Percentiles rank a stretch among this genome's conserved stretches.
phyloP scores from a whole-genome alignment of 2,797 vertebrate genomes.

The Chaetophractus vellerosus region DNA sequence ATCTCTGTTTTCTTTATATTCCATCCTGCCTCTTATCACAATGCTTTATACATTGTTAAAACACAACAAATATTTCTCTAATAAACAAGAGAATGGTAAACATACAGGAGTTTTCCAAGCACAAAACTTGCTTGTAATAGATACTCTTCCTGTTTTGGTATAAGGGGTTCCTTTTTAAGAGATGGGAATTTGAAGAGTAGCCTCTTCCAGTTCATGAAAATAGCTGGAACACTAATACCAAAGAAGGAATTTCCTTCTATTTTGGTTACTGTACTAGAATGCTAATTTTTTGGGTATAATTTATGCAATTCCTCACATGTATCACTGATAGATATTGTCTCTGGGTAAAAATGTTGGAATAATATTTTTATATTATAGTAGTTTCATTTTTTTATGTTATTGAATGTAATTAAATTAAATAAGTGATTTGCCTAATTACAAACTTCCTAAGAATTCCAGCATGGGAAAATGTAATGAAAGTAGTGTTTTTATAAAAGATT shows the following conservation, averaged over 20 bases:
- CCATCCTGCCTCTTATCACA: not conserved
- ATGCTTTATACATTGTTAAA: not conserved
- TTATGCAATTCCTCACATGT: conserved; percentile 6
- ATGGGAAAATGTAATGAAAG: not conserved
- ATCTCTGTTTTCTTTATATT: conserved; percentile 41
- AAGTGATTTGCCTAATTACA: conserved; percentile 7
- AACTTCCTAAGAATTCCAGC: not conserved
- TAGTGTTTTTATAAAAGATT: conserved; percentile 36
- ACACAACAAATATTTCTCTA: conserved; percentile 3
- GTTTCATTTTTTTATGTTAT: conserved; percentile 11
- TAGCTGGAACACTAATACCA: not conserved
- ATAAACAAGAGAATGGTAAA: conserved; percentile 11
- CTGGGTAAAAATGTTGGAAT: conserved; percentile 2
- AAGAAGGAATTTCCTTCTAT: conserved; percentile 38
- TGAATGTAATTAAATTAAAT: conserved; percentile 22
- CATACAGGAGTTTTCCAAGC: not conserved
- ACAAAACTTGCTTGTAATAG: not conserved
- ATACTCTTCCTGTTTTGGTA: not conserved
- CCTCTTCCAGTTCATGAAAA: not conserved
- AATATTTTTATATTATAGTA: not conserved
- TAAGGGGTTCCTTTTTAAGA: not conserved
- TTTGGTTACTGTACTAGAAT: not conserved
- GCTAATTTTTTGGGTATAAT: not conserved
- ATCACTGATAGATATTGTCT: conserved; percentile 5
- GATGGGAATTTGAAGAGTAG: conserved; percentile 32